Base-by-base conservation (phyloP, 2,888 invertebrate genomes). In the Eumerus sabulonum region DNA sequence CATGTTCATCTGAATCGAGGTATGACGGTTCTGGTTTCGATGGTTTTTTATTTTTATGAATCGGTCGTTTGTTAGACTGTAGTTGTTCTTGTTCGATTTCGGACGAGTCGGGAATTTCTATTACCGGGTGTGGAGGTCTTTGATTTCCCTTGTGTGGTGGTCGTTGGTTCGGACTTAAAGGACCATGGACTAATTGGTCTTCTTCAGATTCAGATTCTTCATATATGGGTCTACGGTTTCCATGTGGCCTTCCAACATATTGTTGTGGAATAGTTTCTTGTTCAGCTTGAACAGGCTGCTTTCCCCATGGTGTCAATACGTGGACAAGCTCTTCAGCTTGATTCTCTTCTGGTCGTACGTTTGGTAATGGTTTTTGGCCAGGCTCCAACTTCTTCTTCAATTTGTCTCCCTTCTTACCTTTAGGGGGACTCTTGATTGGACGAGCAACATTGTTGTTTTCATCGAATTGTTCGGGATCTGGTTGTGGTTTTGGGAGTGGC, bases 401-500 rank as follows among this genome's bases (percentile, higher is more conserved):
- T 13, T 17, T 18, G n/a, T 1, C n/a, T 19, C 42, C 42, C 13
- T 13, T 56, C 9, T 54, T 54, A 1, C 17, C 14, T 44, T 9
- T 9, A 19, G 9, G 11, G 4, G 14, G 11, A n/a, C 14, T 35
- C 42, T 42, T 48, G 1, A 40, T 11, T 3, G 9, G 1, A 12
- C 19, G 11, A 18, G 3, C 12, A 18, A n/a, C 19, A 1, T 18
- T 12, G 3, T 13, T 12, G 18, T 18, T 16, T 4, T 14, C 42
- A 4, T 42, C 40, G 14, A 3, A 9, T 1, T 48, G 11, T 0
- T 62, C 27, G 16, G 63, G 63, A 44, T 42, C n/a, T 13, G 63
- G 63, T 17, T 9, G 27, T 17, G 51, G 51, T 27, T 40, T 35
- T 35, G 63, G 63, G n/a, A 44, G 45, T 17, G 35, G 9, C 27